These are phyloP conservation scores for Cancer borealis DNA, from an alignment of 2,888 invertebrate genomes.

Conservation along the genomic window DNA sequence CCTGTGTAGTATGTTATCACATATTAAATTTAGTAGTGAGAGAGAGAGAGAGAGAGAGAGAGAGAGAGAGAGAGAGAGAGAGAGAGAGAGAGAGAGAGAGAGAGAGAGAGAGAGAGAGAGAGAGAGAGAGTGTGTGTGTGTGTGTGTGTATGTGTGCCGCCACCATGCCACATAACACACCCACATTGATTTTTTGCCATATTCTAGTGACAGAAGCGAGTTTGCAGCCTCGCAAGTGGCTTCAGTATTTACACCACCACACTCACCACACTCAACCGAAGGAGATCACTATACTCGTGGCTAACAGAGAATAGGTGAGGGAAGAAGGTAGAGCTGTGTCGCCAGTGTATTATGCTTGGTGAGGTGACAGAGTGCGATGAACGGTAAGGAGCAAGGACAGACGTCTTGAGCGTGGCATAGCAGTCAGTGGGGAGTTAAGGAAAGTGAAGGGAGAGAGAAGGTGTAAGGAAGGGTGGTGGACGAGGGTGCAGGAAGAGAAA, in stretches of 20 bases:
- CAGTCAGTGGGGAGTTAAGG: not conserved
- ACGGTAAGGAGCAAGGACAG: not conserved
- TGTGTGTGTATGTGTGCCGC: slow-evolving; percentile 27
- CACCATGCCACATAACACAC: too few species aligned
- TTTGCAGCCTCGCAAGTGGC: too few species aligned
- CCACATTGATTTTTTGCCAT: not conserved
- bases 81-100: not conserved
- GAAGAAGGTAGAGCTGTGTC: too few species aligned
- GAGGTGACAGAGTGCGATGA: not conserved
- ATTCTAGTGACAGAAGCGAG: not conserved
- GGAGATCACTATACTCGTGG: too few species aligned
- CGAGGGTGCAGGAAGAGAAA: not conserved
- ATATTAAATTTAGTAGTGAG: not conserved
- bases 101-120: not conserved
- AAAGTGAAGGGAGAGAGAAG: not conserved
- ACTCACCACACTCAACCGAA: too few species aligned
- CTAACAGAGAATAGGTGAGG: too few species aligned
- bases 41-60: slow-evolving; percentile 16
- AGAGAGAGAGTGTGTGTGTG: not conserved
- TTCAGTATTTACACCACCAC: too few species aligned
- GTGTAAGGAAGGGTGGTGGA: not conserved
- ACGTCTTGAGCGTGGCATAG: not conserved
- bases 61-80: not conserved
- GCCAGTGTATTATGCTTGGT: too few species aligned
- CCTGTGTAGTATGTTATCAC: slow-evolving; percentile 7